These are phyloP conservation scores for Tiliacea aurago DNA, from an alignment of 2,888 invertebrate genomes.

Conservation along the genomic window DNA sequence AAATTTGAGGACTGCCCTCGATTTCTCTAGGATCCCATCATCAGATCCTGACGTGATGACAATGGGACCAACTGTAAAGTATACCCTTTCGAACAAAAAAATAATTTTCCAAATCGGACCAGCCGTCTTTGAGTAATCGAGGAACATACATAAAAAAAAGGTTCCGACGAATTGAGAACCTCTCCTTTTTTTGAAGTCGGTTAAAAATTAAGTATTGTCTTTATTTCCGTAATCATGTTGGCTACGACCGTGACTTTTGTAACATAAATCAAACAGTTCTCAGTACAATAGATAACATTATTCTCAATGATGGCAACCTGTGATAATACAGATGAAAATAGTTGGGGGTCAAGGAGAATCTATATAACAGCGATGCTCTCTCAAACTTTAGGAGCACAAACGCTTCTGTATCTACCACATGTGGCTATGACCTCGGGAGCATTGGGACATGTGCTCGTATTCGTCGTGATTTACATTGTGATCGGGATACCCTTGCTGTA, in stretches of 20 bases:
- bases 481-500: conserved; percentile 83
- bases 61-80: too few species aligned
- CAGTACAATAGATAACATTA: not conserved
- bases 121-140: too few species aligned
- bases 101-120: too few species aligned
- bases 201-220: not conserved
- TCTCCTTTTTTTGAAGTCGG: too few species aligned
- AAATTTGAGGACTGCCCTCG: too few species aligned
- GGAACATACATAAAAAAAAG: too few species aligned
- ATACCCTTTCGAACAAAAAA: too few species aligned
- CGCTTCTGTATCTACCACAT: conserved; percentile 71
- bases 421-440: conserved; percentile 73
- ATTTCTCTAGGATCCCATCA: too few species aligned
- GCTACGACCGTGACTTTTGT: conserved; percentile 24
- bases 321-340: conserved; percentile 41
- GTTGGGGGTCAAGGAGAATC: conserved; percentile 66
- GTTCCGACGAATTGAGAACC: too few species aligned
- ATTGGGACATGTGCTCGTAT: conserved; percentile 71
- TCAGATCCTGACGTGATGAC: too few species aligned
- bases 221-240: conserved; percentile 29
- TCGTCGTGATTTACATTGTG: conserved; percentile 68
- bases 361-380: conserved; percentile 74
- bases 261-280: not conserved
- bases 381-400: conserved; percentile 72
- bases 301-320: conserved; percentile 27